Percentiles rank a stretch among this genome's conserved stretches.
Evolutionary conservation across 2,797 vertebrate genomes (phyloP).

Genomic region (Hydrophis major): DNA sequence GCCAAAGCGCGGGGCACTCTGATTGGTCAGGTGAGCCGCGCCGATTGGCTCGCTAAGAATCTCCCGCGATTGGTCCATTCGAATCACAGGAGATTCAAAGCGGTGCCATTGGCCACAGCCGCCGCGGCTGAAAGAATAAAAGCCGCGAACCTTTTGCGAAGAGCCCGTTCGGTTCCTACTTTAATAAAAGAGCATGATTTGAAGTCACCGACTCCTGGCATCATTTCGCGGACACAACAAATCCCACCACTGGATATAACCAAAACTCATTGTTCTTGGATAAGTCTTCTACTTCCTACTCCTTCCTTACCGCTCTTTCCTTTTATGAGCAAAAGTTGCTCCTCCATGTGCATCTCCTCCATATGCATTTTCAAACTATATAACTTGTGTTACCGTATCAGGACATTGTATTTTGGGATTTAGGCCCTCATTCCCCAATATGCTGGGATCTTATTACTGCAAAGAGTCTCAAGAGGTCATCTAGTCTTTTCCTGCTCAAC

Average conservation of each 20-base stretch:
- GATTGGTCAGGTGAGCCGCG: too few species aligned
- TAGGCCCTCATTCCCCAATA: neutral
- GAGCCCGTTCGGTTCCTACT: too few species aligned
- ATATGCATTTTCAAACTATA: neutral
- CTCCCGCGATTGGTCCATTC: too few species aligned
- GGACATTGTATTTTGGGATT: neutral
- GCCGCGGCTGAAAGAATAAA: too few species aligned
- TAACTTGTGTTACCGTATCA: neutral
- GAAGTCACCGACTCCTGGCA: too few species aligned
- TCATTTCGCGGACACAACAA: too few species aligned
- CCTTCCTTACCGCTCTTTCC: neutral
- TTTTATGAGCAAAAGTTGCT: neutral
- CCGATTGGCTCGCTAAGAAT: too few species aligned
- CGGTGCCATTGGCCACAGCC: too few species aligned
- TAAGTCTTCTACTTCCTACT: neutral
- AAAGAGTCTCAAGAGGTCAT: neutral
- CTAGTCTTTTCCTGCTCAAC: neutral
- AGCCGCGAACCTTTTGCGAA: too few species aligned
- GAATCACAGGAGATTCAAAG: too few species aligned
- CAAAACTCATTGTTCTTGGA: neutral
- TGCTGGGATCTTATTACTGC: neutral
- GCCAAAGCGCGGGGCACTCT: too few species aligned
- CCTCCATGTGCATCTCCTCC: neutral
- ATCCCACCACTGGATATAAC: neutral
- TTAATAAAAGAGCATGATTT: too few species aligned